Percentiles rank a stretch among this genome's conserved stretches.
These are phyloP conservation scores for Drosophila greeni DNA, from an alignment of 2,888 invertebrate genomes.

Conservation along the genomic window DNA sequence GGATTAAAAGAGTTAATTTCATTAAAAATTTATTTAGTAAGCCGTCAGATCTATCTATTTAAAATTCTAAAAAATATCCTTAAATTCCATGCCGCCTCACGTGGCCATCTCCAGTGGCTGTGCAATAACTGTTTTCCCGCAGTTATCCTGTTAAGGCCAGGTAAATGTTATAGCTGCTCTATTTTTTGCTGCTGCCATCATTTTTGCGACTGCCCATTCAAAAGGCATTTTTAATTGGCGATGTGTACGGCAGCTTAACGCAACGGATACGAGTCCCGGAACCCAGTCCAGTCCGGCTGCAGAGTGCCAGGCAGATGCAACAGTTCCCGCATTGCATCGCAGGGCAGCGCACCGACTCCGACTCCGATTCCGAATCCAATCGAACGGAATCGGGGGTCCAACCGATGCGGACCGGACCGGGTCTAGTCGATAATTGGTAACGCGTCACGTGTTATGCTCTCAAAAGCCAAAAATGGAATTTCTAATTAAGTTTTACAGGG, in stretches of 20 bases:
- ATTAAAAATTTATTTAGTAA: no score
- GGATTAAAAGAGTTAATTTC: no score
- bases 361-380: slow-evolving; percentile 24
- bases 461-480: slow-evolving; percentile 77
- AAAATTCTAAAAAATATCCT: neutral
- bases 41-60: neutral
- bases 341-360: neutral
- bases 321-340: slow-evolving; percentile 45
- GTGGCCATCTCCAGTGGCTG: neutral
- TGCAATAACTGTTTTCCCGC: slow-evolving; percentile 29
- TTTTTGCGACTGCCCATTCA: slow-evolving; percentile 48
- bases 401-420: slow-evolving; percentile 1
- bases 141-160: slow-evolving; percentile 45
- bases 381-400: slow-evolving; percentile 10
- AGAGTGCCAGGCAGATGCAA: slow-evolving; percentile 43
- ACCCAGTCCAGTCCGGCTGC: neutral
- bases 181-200: slow-evolving; percentile 33
- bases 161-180: slow-evolving; percentile 56
- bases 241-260: slow-evolving; percentile 56
- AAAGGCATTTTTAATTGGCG: slow-evolving; percentile 72
- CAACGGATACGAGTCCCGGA: slow-evolving; percentile 25
- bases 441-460: slow-evolving; percentile 73
- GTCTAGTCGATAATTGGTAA: slow-evolving; percentile 75
- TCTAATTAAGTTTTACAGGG: slow-evolving; percentile 77
- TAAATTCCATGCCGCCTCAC: neutral